phyloP scores from a whole-genome alignment of 37 sponge, comb jelly and placozoan species.

The Agelas oroides region DNA sequence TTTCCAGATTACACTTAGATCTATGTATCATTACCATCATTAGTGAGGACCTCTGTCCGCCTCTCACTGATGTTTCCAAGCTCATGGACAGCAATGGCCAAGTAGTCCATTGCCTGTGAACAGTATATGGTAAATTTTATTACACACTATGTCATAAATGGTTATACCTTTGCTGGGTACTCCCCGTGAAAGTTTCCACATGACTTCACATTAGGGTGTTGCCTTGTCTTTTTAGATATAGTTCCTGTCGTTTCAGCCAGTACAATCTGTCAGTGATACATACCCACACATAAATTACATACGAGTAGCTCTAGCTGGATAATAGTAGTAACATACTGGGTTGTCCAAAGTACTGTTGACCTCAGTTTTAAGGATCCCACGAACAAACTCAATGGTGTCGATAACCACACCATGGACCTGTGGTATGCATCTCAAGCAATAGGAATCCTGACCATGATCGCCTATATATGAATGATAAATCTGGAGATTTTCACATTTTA shows the following conservation, averaged over 20 bases:
- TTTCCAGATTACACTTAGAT: background rate
- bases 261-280: slow-evolving; percentile 34
- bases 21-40: background rate
- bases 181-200: slow-evolving; percentile 93
- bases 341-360: slow-evolving; percentile 93
- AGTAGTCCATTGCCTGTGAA: slow-evolving; percentile 79
- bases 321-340: slow-evolving; percentile 52
- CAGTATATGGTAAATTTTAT: background rate
- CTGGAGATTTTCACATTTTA: too few species aligned
- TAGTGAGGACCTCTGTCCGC: slow-evolving; percentile 59
- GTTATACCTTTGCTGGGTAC: slow-evolving; percentile 86
- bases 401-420: slow-evolving; percentile 82
- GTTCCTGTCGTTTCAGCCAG: slow-evolving; percentile 46
- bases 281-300: background rate
- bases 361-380: slow-evolving; percentile 71
- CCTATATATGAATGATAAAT: background rate
- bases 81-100: slow-evolving; percentile 93
- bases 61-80: slow-evolving; percentile 89
- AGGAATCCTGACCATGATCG: slow-evolving; percentile 80
- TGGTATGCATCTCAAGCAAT: slow-evolving; percentile 74
- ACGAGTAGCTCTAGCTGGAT: background rate
- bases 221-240: slow-evolving; percentile 33
- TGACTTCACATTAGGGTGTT: too few species aligned
- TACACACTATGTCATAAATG: too few species aligned
- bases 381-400: slow-evolving; percentile 83